A percentile compares a stretch with the other conserved stretches of the same genome.
Evolutionary conservation across 2,888 invertebrate genomes (phyloP).

Genomic region (Leptinotarsa juncta): DNA sequence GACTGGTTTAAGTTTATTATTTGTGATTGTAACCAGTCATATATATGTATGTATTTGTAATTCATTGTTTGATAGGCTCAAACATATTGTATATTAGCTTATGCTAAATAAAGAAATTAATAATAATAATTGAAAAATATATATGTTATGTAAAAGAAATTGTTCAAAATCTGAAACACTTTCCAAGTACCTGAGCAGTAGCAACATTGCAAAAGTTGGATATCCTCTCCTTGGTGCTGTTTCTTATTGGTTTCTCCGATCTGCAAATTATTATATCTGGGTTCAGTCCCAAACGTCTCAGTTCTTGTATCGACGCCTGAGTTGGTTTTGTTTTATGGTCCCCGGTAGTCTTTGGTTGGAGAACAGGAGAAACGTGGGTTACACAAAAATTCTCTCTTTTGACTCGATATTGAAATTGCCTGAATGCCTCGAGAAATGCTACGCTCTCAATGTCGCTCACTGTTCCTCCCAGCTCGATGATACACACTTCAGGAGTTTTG

Average conservation of each 20-base stretch:
- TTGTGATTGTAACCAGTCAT: no score
- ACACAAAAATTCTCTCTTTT: conserved; percentile 94
- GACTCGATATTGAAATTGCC: conserved; percentile 96
- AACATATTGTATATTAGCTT: no score
- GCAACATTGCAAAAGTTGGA: conserved; percentile 97
- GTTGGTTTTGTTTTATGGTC: conserved; percentile 99
- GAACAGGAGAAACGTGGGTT: conserved; percentile 96
- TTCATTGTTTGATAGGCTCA: no score
- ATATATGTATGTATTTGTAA: no score
- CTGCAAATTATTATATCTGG: conserved; percentile 96
- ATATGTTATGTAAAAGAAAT: no score
- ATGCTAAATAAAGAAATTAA: no score
- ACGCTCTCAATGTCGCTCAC: conserved; percentile 99
- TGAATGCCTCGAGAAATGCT: conserved; percentile 98
- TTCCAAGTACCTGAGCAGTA: conserved; percentile 80
- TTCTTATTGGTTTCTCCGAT: conserved; percentile 87
- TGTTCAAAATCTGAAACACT: neutral
- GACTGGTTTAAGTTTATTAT: no score
- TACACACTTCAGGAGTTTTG: conserved; percentile 81
- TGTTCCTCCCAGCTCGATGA: conserved; percentile 95
- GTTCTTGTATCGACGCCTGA: conserved; percentile 93
- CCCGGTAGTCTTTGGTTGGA: conserved; percentile 90
- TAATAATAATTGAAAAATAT: no score
- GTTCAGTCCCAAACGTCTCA: conserved; percentile 90
- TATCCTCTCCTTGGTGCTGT: conserved; percentile 89